Percentiles rank a stretch among this genome's conserved stretches.
Evolutionary conservation across 2,797 vertebrate species (phyloP).

Genomic region (Manis javanica): DNA sequence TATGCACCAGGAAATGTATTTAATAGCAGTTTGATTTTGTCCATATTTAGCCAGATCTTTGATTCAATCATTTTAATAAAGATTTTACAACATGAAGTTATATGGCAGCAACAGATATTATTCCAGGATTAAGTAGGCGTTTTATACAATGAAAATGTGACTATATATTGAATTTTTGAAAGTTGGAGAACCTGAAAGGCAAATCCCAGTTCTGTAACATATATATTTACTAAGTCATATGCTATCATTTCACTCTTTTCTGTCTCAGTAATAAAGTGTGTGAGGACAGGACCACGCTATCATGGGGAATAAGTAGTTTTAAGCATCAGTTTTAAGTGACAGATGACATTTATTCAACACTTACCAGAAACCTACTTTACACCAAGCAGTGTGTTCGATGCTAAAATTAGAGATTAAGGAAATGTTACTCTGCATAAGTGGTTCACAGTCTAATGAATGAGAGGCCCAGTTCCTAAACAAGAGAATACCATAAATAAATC

Average conservation of each 20-base stretch:
- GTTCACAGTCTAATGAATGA: neutral
- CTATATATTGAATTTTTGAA: neutral
- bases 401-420: neutral
- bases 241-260: neutral
- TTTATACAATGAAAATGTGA: neutral
- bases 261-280: neutral
- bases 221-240: neutral
- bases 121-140: neutral
- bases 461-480: neutral
- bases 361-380: neutral
- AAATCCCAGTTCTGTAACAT: neutral
- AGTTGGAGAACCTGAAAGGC: neutral
- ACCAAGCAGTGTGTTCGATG: neutral
- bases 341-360: neutral
- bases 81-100: neutral
- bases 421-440: neutral
- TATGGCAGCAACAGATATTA: neutral
- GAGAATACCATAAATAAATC: neutral
- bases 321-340: conserved; percentile 26
- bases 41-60: neutral
- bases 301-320: neutral
- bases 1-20: neutral
- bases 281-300: neutral
- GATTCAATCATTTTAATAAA: conserved; percentile 37
- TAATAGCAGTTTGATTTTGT: conserved; percentile 28